These are phyloP conservation scores for Rhagophthalmus giganteus DNA, from an alignment of 2,888 invertebrate genomes.

Conservation along the genomic window DNA sequence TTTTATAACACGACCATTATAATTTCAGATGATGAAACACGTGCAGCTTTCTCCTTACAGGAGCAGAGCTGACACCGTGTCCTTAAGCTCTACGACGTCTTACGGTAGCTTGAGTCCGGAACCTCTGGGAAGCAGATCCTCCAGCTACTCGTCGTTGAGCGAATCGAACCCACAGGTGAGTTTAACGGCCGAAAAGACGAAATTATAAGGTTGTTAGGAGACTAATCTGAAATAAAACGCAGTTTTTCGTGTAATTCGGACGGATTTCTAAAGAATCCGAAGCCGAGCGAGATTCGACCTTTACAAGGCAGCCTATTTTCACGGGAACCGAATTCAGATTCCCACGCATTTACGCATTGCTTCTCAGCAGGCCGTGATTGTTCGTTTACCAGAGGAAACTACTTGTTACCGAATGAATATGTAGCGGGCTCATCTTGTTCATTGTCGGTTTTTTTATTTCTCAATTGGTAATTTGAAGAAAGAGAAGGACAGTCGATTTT, in stretches of 20 bases:
- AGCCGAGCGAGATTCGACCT: conserved; percentile 34
- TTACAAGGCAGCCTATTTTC: conserved; percentile 38
- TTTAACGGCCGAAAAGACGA: background rate
- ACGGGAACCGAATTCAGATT: conserved; percentile 34
- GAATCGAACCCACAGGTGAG: conserved; percentile 58
- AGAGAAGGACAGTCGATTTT: background rate
- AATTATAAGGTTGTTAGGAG: background rate
- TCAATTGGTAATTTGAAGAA: conserved; percentile 11
- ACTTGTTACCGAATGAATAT: conserved; percentile 14
- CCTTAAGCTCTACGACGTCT: conserved; percentile 73
- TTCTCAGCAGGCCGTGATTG: conserved; percentile 13
- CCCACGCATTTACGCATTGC: conserved; percentile 33
- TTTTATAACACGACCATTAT: conserved; percentile 25
- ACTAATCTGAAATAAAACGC: conserved; percentile 4
- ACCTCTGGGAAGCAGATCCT: conserved; percentile 70
- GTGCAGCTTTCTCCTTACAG: conserved; percentile 87
- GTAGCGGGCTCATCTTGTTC: conserved; percentile 15
- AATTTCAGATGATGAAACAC: conserved; percentile 82
- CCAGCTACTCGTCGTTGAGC: conserved; percentile 66
- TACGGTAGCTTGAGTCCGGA: conserved; percentile 74
- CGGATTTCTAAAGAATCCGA: conserved; percentile 19
- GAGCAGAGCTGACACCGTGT: conserved; percentile 81
- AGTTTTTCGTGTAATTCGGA: conserved; percentile 18
- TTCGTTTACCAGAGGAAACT: conserved; percentile 7
- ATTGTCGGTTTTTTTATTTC: conserved; percentile 8